Evolutionary conservation across 1,140 invertebrate genomes (phyloP).

Genomic region (Danaus melanippus): DNA sequence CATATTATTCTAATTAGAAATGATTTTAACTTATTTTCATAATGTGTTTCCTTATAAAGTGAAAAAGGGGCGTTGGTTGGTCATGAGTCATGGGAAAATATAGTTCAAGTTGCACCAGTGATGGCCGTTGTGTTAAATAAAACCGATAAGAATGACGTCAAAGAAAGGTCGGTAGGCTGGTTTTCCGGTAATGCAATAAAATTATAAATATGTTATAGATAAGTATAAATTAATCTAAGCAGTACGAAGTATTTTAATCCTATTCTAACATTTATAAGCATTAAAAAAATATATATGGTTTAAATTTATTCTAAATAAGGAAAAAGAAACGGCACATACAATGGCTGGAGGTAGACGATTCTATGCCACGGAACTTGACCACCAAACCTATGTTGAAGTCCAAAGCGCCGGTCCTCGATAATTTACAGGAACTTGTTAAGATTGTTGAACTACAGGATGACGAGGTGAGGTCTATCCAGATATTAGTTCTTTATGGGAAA

Average conservation of each 20-base stretch:
- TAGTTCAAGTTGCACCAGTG: slow-evolving; percentile 46
- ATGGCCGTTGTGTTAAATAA: slow-evolving; percentile 42
- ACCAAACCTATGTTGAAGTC: slow-evolving; percentile 5
- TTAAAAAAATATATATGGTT: too few species aligned
- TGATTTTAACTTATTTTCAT: too few species aligned
- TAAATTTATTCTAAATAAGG: neutral
- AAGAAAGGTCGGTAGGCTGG: too few species aligned
- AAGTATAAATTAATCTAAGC: too few species aligned
- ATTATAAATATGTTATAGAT: too few species aligned
- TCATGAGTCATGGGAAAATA: slow-evolving; percentile 56
- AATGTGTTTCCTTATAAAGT: neutral
- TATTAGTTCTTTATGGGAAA: too few species aligned
- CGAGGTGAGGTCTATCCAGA: slow-evolving; percentile 24
- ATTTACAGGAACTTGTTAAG: slow-evolving; percentile 35
- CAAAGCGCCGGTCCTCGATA: slow-evolving; percentile 13
- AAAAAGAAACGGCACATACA: slow-evolving; percentile 34
- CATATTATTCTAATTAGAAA: too few species aligned
- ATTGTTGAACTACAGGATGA: slow-evolving; percentile 49
- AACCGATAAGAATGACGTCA: neutral
- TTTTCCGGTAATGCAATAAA: too few species aligned
- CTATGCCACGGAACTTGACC: slow-evolving; percentile 33
- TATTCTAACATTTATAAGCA: too few species aligned
- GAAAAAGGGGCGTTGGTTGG: slow-evolving; percentile 35
- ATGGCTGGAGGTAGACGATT: slow-evolving; percentile 34
- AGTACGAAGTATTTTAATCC: too few species aligned